Percentiles rank a stretch among this genome's conserved stretches.
These are phyloP conservation scores for Drosophila paracracens DNA, from an alignment of 2,888 invertebrate species.

Conservation along the genomic window DNA sequence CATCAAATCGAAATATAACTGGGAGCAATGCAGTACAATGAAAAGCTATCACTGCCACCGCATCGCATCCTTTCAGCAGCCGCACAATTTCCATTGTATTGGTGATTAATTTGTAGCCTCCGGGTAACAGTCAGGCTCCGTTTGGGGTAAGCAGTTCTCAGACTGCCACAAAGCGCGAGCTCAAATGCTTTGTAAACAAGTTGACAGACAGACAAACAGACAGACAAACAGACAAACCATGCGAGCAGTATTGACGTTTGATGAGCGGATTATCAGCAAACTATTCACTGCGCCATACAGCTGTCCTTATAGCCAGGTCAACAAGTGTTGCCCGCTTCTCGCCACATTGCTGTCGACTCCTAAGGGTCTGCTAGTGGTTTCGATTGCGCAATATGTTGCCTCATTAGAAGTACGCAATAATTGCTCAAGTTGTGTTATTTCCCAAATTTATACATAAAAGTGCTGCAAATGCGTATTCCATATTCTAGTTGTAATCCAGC, in stretches of 20 bases:
- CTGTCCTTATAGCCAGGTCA: constrained; percentile 20
- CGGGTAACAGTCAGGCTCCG: constrained; percentile 45
- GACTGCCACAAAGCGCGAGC: constrained; percentile 21
- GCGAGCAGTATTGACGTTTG: constrained; percentile 75
- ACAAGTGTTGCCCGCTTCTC: constrained; percentile 51
- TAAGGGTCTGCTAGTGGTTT: constrained; percentile 6
- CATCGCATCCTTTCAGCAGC: constrained; percentile 50
- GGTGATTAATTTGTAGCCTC: constrained; percentile 75
- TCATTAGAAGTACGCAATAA: not conserved
- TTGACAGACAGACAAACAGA: constrained; percentile 56
- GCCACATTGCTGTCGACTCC: constrained; percentile 22
- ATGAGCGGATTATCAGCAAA: constrained; percentile 77
- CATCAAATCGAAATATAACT: constrained; percentile 42
- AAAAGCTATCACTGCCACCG: constrained; percentile 61
- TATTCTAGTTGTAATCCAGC: not conserved
- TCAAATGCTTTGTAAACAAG: constrained; percentile 70
- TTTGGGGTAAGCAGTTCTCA: constrained; percentile 28
- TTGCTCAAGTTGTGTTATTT: not conserved
- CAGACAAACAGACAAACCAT: constrained; percentile 33
- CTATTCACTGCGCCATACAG: constrained; percentile 21
- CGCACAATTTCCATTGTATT: constrained; percentile 76
- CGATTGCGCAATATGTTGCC: constrained; percentile 14
- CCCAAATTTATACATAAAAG: not conserved
- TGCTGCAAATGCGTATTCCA: not conserved
- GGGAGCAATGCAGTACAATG: constrained; percentile 21